Evolutionary conservation across 2,113 vertebrate genomes (phyloP).

Genomic region (Pseudorhombus dupliciocellatus): DNA sequence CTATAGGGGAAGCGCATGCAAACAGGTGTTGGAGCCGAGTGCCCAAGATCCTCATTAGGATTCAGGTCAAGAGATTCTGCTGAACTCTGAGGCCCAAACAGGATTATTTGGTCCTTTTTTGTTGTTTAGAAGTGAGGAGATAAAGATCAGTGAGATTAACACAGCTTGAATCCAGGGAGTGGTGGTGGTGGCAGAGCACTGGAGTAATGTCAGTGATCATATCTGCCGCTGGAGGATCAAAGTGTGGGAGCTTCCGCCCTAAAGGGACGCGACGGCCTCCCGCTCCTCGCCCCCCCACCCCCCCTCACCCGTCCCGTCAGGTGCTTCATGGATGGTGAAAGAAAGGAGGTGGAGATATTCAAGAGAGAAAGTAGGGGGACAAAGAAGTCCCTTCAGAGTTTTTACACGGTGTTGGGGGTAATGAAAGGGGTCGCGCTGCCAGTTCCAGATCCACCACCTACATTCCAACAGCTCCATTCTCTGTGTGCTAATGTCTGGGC

Average conservation of each 20-base stretch:
- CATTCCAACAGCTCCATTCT: slow-evolving; percentile 2
- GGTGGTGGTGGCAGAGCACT: slow-evolving; percentile 12
- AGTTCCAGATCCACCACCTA: slow-evolving; percentile 2
- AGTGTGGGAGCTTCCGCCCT: slow-evolving; percentile 63
- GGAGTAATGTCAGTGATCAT: slow-evolving; percentile 68
- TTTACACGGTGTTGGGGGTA: neutral
- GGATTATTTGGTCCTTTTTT: slow-evolving; percentile 18
- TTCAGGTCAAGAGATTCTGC: slow-evolving; percentile 49
- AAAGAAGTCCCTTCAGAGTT: slow-evolving; percentile 12
- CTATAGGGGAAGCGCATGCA: slow-evolving; percentile 29
- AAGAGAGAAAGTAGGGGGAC: neutral
- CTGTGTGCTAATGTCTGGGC: slow-evolving; percentile 10
- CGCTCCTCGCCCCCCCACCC: slow-evolving; percentile 45
- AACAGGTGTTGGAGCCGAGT: slow-evolving; percentile 66
- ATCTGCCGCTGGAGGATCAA: slow-evolving; percentile 80
- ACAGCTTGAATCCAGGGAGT: slow-evolving; percentile 59
- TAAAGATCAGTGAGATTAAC: slow-evolving; percentile 76
- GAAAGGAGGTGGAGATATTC: neutral
- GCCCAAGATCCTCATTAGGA: slow-evolving; percentile 64
- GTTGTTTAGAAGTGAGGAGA: slow-evolving; percentile 68
- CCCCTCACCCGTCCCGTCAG: slow-evolving; percentile 54
- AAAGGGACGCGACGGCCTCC: slow-evolving; percentile 50
- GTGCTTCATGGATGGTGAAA: slow-evolving; percentile 15
- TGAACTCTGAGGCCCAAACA: slow-evolving; percentile 53
- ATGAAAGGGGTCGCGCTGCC: slow-evolving; percentile 33